Conservation (phyloP, 2,113 vertebrate genomes). For the Gracilinanus agilis region DNA sequence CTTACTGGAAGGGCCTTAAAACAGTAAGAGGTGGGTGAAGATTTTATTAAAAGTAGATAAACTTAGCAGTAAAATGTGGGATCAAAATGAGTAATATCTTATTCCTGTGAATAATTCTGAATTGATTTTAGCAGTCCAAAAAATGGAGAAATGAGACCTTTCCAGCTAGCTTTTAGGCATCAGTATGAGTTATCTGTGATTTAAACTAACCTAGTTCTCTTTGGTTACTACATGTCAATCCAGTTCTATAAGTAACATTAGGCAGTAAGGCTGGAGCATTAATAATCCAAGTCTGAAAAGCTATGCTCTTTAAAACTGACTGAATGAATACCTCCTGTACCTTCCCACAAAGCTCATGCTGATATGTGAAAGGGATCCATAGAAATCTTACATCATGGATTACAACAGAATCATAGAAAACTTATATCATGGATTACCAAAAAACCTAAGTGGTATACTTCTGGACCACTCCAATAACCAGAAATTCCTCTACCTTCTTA, state of each 20-base stretch:
- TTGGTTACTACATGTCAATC: constrained; percentile 3
- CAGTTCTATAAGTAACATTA: not conserved
- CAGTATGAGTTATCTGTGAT: not conserved
- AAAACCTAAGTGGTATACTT: not conserved
- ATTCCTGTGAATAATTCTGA: not conserved
- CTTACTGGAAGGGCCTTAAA: not conserved
- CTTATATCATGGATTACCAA: not conserved
- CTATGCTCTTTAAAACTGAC: not conserved
- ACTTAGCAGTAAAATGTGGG: not conserved
- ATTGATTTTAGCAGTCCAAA: not conserved
- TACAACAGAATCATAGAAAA: not conserved
- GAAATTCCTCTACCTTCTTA: not conserved
- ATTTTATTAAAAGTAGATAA: not conserved
- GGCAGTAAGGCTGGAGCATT: not conserved
- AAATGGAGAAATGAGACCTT: not conserved
- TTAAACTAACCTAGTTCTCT: not conserved
- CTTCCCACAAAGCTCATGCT: not conserved
- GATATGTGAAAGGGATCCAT: not conserved
- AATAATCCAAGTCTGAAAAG: not conserved
- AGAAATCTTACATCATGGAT: not conserved
- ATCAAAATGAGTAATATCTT: fast-evolving
- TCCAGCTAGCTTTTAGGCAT: not conserved
- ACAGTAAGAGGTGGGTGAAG: not conserved
- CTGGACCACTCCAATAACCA: too few species aligned
- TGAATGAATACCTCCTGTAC: not conserved